Evolutionary conservation across 2,888 invertebrate genomes (phyloP).

Genomic region (Tholera decimalis): DNA sequence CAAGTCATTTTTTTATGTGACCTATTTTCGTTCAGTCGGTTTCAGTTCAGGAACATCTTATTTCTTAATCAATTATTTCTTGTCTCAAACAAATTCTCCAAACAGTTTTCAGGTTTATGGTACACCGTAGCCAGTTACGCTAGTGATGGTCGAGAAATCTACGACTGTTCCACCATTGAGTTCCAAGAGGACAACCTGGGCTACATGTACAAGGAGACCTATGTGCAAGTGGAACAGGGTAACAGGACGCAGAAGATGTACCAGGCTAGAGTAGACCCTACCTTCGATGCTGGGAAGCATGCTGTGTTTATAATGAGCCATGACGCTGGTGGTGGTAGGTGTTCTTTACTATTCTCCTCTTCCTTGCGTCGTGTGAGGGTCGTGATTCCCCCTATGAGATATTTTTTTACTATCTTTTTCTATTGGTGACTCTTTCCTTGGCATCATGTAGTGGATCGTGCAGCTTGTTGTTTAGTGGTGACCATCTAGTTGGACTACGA

Average conservation of each 20-base stretch:
- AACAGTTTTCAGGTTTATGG: slow-evolving; percentile 88
- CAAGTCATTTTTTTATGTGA: too few relatives aligned
- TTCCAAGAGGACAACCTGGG: slow-evolving; percentile 88
- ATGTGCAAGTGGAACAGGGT: slow-evolving; percentile 77
- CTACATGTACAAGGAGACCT: slow-evolving; percentile 83
- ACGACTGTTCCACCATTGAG: slow-evolving; percentile 84
- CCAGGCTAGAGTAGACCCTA: slow-evolving; percentile 87
- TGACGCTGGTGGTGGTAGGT: slow-evolving; percentile 85
- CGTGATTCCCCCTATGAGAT: too few relatives aligned
- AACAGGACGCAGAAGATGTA: slow-evolving; percentile 86
- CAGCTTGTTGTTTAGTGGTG: too few relatives aligned
- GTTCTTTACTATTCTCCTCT: background rate
- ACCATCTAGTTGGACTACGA: too few relatives aligned
- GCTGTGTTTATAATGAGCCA: slow-evolving; percentile 86
- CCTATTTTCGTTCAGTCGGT: too few relatives aligned
- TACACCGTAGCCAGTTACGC: slow-evolving; percentile 85
- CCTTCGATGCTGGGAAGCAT: slow-evolving; percentile 84
- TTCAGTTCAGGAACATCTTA: too few relatives aligned
- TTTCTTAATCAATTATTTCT: too few relatives aligned
- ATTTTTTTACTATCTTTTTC: too few relatives aligned
- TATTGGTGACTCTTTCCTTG: too few relatives aligned
- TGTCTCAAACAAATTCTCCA: background rate
- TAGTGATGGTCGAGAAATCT: slow-evolving; percentile 82
- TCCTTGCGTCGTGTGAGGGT: too few relatives aligned
- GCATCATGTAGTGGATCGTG: too few relatives aligned